Base-by-base conservation (phyloP, 2,888 invertebrate genomes). In the Spatulosminthurus flaviceps region DNA sequence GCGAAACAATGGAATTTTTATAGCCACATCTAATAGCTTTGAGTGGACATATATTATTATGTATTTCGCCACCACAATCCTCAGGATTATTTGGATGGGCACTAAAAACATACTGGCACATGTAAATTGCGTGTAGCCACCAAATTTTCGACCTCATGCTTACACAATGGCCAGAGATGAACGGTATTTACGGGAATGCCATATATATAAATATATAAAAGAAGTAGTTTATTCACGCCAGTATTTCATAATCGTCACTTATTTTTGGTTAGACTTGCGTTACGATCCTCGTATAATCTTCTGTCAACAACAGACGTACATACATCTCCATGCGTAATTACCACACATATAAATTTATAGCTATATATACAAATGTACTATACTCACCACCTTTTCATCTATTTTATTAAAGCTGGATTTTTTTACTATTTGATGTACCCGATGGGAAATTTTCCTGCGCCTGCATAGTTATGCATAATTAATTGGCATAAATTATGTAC, bases 241-340 rank as follows among this genome's bases (percentile, higher is more conserved):
- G 64, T 64, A n/a, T n/a, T 64, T 64, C 64, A 64, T 64, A 64
- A 64, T 64, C 21, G 16, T 64, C 64, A 64, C 64, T 64, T 64
- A 22, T 22, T 22, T 64, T 64, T 22, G 22, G 22, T 64, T 64
- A 64, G 13, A 64, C 64, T 64, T 51, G 51, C 16, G 51, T 13
- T 51, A 51, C 51, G n/a, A 51, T 1, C 51, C 16, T 51, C n/a
- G n/a, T n/a, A n/a, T n/a, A n/a, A 51, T 51, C 5, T 2, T 9
- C 34, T 34, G 34, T 34, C 34, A 34, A 34, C 34, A 34, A 51
- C n/a, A 9, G n/a, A 19, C 9, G 16, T 51, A 1, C 51, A 5
- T n/a, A n/a, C 51, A 5, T 51, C 9, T 19, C 16, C n/a, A 19
- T 51, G 51, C 16, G 51, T 51, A 34, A 34, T 34, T 34, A 4